Conservation (phyloP, 2,888 invertebrate species). For the Pachydiplax longipennis region DNA sequence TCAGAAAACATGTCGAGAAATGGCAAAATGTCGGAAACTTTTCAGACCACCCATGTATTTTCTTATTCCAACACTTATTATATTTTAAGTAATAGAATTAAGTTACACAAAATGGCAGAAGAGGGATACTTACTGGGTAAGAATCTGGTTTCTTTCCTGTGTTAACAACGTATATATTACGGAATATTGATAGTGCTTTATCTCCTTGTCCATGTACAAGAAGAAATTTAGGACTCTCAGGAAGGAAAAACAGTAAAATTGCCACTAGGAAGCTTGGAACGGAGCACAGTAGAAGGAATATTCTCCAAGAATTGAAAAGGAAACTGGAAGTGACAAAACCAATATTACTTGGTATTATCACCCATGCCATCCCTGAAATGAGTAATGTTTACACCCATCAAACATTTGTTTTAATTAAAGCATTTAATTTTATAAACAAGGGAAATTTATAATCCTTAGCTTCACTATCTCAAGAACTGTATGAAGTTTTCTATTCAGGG, state of each 20-base stretch:
- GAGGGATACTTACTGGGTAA: conserved; percentile 72
- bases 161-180: conserved; percentile 81
- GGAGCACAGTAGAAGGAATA: conserved; percentile 88
- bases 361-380: conserved; percentile 65
- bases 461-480: too few relatives aligned
- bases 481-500: too few relatives aligned
- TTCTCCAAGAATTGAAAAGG: conserved; percentile 90
- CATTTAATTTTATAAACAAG: not conserved
- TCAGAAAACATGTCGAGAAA: too few relatives aligned
- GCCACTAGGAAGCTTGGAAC: conserved; percentile 88
- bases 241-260: conserved; percentile 79
- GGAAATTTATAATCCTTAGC: not conserved
- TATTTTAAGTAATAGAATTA: too few relatives aligned
- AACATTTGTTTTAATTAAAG: not conserved
- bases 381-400: not conserved
- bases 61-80: too few relatives aligned
- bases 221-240: conserved; percentile 91
- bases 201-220: conserved; percentile 80
- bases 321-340: conserved; percentile 73
- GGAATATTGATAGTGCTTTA: conserved; percentile 82
- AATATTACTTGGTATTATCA: conserved; percentile 67
- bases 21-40: too few relatives aligned
- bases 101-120: too few relatives aligned
- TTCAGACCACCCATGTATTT: too few relatives aligned
- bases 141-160: conserved; percentile 77